phyloP scores from a whole-genome alignment of 2,888 invertebrate species.

The Apotomis capreana region DNA sequence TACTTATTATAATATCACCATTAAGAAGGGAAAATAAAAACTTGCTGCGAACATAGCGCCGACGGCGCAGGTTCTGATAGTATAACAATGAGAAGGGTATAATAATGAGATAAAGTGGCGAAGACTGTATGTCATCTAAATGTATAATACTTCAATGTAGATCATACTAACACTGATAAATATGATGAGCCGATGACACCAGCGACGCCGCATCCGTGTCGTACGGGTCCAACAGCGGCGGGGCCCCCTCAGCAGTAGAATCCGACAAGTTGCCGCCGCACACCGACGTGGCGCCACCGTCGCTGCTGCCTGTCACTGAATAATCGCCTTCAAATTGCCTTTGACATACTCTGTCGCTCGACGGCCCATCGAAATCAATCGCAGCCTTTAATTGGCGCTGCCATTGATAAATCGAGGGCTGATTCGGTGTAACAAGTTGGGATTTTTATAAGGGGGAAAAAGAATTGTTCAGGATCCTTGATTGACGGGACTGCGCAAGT shows the following conservation, averaged over 20 bases:
- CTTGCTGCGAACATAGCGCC: too few relatives aligned
- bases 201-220: conserved; percentile 89
- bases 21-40: too few relatives aligned
- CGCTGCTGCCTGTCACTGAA: conserved; percentile 86
- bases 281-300: conserved; percentile 90
- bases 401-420: conserved; percentile 7
- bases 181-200: conserved; percentile 88
- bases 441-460: too few relatives aligned
- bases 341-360: conserved; percentile 33
- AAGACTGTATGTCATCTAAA: too few relatives aligned
- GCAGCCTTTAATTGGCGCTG: conserved; percentile 5
- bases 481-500: too few relatives aligned
- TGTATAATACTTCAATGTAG: too few relatives aligned
- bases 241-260: conserved; percentile 89
- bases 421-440: neutral
- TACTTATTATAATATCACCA: too few relatives aligned
- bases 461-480: too few relatives aligned
- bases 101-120: too few relatives aligned
- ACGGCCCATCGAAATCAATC: conserved; percentile 19
- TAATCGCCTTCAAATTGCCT: conserved; percentile 45
- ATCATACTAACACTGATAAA: conserved; percentile 87
- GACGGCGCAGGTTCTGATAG: too few relatives aligned
- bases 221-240: conserved; percentile 85
- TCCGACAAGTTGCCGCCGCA: conserved; percentile 92
- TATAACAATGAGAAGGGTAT: too few relatives aligned